Base-by-base conservation (phyloP, 2,888 invertebrate species). In the Drosophila atroscutellata region DNA sequence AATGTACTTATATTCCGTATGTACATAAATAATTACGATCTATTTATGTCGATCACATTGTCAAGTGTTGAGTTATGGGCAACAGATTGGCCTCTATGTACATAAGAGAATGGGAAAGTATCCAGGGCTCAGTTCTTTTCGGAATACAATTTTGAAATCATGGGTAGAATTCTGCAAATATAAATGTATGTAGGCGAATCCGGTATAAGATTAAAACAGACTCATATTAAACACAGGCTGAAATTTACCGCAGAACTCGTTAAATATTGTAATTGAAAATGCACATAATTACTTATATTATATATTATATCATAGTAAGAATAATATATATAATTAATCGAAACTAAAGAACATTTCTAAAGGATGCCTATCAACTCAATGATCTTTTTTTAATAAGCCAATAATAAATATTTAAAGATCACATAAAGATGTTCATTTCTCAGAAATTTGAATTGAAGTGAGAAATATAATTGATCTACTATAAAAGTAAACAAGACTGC, bases 11-110 rank as follows among this genome's bases (percentile, higher is more conserved):
- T 24, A 59, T 26, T 30, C 28, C 26, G 6, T 7, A 37, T 39
- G 58, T 59, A 56, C 52, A 51, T 61, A 28, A 36, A 26, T 39
- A 30, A 24, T 36, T 39, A 20, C 20, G 37, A 67, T 61, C 30
- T 51, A 37, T 55, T 64, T 69, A 67, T 61, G 68, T 77, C 81
- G 60, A 73, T 77, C 60, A 47, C 24, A 34, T 57, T 49, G 77
- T 69, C 68, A 81, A 54, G 42, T 58, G 37, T 45, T 69, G 34
- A 56, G 32, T 52, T 47, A 65, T 39, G 47, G 18, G 18, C 2
- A 24, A 39, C 28, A 34, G 18, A n/a, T 36, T 50, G 9, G 2
- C 49, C 7, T 52, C 49, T 47, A 15, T 30, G 34, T 52, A 18
- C 20, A 42, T 26, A 26, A 1, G 6, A 20, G 13, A n/a, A 13